A percentile compares a stretch with the other conserved stretches of the same genome.
Evolutionary conservation across 2,888 invertebrate genomes (phyloP).

Genomic region (Junonia oenone): DNA sequence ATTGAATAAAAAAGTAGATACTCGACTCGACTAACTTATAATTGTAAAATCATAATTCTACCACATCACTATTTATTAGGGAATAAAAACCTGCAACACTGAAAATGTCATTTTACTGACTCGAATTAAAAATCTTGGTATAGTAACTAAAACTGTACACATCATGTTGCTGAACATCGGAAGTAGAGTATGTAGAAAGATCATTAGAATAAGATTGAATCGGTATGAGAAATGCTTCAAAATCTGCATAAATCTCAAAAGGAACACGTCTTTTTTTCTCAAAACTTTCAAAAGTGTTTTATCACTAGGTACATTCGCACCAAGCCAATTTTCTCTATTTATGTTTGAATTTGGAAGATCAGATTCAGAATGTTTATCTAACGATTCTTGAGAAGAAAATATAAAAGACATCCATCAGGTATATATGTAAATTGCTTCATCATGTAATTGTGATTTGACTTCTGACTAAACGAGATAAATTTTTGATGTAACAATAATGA

Average conservation of each 20-base stretch:
- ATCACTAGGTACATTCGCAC: neutral
- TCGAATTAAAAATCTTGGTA: too few species aligned
- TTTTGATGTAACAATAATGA: slow-evolving; percentile 35
- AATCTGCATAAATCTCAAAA: slow-evolving; percentile 3
- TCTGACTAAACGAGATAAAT: slow-evolving; percentile 31
- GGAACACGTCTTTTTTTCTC: too few species aligned
- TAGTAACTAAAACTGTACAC: neutral
- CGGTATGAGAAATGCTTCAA: slow-evolving; percentile 14
- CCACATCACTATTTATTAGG: too few species aligned
- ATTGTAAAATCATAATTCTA: too few species aligned
- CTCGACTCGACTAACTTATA: too few species aligned
- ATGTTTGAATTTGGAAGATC: neutral
- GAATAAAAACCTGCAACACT: too few species aligned
- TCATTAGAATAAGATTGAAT: slow-evolving; percentile 5
- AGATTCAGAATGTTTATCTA: slow-evolving; percentile 5
- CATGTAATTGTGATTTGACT: slow-evolving; percentile 20
- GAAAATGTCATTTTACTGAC: too few species aligned
- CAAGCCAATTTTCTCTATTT: slow-evolving; percentile 1
- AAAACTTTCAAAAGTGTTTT: neutral
- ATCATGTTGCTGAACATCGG: neutral
- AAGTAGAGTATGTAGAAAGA: neutral
- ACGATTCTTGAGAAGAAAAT: slow-evolving; percentile 5
- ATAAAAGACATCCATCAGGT: slow-evolving; percentile 26
- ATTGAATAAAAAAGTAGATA: too few species aligned
- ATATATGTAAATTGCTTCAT: slow-evolving; percentile 23